A percentile compares a stretch with the other conserved stretches of the same genome.
Conservation (phyloP, 30 jellyfish, hydroid and myxozoan species). For the Aurelia coerulea region DNA sequence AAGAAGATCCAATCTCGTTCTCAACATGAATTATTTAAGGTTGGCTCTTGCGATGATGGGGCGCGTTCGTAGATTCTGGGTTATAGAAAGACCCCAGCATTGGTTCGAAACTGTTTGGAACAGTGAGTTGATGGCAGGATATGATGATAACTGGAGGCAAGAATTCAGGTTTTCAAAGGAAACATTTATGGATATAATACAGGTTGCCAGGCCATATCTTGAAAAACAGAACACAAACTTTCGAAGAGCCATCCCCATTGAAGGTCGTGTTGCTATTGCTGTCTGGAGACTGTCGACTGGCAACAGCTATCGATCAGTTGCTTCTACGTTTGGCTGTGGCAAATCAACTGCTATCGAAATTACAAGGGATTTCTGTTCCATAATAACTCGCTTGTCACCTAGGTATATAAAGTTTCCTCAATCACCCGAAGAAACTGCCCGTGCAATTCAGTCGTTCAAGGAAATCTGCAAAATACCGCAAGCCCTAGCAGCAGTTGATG, state of each 20-base stretch:
- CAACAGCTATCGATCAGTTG: not conserved
- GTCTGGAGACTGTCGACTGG: constrained; percentile 17
- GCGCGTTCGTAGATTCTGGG: not conserved
- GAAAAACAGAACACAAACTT: constrained; percentile 7
- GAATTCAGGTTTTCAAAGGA: not conserved
- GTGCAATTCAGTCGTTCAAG: no score
- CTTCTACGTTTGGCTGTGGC: not conserved
- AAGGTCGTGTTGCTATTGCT: constrained; percentile 12
- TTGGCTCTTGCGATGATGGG: not conserved
- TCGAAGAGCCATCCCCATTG: constrained; percentile 6
- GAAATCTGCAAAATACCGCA: no score
- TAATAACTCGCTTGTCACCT: no score
- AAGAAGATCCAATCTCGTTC: constrained; percentile 2
- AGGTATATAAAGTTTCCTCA: no score
- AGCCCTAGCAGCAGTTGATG: no score
- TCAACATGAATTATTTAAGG: not conserved
- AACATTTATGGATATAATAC: not conserved
- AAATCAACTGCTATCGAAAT: no score
- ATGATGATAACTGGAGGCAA: not conserved
- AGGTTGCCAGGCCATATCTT: not conserved
- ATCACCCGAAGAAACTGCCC: no score
- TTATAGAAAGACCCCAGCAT: constrained; percentile 11
- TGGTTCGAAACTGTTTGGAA: not conserved
- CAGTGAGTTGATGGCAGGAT: not conserved
- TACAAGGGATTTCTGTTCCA: no score